These are phyloP conservation scores for Aelia acuminata DNA, from an alignment of 2,888 invertebrate genomes.

Conservation along the genomic window DNA sequence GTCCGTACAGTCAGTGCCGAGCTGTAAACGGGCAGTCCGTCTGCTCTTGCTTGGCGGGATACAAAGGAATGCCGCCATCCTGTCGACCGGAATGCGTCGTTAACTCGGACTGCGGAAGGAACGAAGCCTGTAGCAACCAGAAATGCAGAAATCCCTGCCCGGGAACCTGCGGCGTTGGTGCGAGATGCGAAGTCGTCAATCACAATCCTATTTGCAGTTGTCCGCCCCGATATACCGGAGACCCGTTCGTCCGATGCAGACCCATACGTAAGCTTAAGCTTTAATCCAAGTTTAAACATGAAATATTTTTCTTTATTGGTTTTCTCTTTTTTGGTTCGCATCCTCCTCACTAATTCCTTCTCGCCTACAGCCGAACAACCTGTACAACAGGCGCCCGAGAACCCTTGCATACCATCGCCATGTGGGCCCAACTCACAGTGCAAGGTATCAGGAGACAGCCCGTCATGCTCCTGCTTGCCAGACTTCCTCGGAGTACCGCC, in stretches of 20 bases:
- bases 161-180: constrained; percentile 82
- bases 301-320: background rate
- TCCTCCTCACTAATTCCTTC: constrained; percentile 38
- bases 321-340: constrained; percentile 25
- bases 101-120: constrained; percentile 79
- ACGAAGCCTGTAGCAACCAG: constrained; percentile 81
- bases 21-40: constrained; percentile 81
- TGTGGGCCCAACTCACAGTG: constrained; percentile 79
- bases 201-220: constrained; percentile 84
- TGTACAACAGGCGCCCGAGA: constrained; percentile 64
- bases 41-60: constrained; percentile 80
- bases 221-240: constrained; percentile 77
- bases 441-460: constrained; percentile 74
- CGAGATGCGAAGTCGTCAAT: constrained; percentile 80
- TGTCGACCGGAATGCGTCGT: constrained; percentile 70
- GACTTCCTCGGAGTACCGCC: constrained; percentile 80
- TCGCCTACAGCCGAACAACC: constrained; percentile 50
- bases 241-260: constrained; percentile 80
- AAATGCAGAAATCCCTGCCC: constrained; percentile 85
- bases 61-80: constrained; percentile 81
- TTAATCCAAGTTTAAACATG: background rate
- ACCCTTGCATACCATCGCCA: constrained; percentile 78
- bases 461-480: constrained; percentile 80
- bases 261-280: constrained; percentile 69
- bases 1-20: constrained; percentile 77